Base-by-base conservation (phyloP, 35 echinoderm and acorn worm genomes). In the Amphiura filiformis region DNA sequence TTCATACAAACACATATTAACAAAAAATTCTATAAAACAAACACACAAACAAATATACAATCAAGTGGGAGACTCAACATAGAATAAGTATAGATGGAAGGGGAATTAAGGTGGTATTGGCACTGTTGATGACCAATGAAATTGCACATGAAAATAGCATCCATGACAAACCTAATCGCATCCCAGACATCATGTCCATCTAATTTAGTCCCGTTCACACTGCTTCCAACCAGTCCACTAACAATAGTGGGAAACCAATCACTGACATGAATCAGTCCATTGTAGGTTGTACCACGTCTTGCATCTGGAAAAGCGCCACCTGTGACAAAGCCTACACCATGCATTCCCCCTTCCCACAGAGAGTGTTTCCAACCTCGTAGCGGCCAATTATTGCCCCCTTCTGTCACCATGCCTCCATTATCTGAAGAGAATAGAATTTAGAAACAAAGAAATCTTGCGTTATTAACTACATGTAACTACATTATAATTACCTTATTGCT, bases 221-320 rank as follows among this genome's bases (percentile, higher is more conserved):
- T 57, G 2, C 20, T 31, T 33, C 89, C 93, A 44, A 86, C 93
- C 14, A 95, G 44, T 4, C 93, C 89, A 13, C 65, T 23, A 4
- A 95, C 89, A 0, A 95, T 52, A 0, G 93, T 95, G 31, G 93
- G 93, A 18, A 91, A 84, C 93, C 93, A 95, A 34, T 95, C 93
- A 80, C 89, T 95, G 80, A 95, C 86, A 78, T 95, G 89, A 2
- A 95, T 84, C 56, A 95, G 76, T 88, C 70, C 88, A 26, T 37
- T 12, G 36, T 76, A 84, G 33, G 82, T 1, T 20, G 88, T 90
- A 38, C 88, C 88, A 32, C 34, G 37, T 5, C 84, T 30, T 75
- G 34, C 22, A 7, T 23, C 31, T 0, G 79, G 56, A 3, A 90
- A 61, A 75, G 82, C 44, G 14, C 80, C 80, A 26, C 88, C 82